A percentile compares a stretch with the other conserved stretches of the same genome.
phyloP scores from a whole-genome alignment of 2,113 vertebrate species.

The Rattus rattus region DNA sequence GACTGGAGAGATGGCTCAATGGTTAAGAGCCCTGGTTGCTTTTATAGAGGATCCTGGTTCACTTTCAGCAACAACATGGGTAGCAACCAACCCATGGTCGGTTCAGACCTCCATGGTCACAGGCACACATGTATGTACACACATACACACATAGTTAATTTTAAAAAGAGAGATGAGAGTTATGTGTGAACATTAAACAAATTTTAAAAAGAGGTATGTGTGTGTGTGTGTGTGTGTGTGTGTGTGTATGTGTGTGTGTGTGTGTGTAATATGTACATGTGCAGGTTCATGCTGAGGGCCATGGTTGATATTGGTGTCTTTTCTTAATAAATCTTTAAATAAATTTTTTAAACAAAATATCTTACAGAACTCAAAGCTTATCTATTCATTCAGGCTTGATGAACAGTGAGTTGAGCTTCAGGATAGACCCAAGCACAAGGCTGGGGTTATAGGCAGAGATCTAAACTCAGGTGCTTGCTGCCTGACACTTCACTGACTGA shows the following conservation, averaged over 20 bases:
- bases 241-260: no score
- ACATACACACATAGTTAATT: neutral
- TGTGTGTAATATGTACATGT: neutral
- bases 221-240: neutral
- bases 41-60: neutral
- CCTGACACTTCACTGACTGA: no score
- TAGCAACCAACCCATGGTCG: neutral
- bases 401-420: neutral
- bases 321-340: neutral
- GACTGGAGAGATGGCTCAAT: neutral
- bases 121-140: neutral
- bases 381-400: neutral
- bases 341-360: neutral
- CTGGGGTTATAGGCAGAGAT: neutral
- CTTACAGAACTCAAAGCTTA: no score
- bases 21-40: neutral
- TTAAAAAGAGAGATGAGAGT: neutral
- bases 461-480: neutral
- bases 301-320: neutral
- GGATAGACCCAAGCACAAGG: neutral
- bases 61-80: neutral
- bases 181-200: neutral
- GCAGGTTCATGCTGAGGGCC: neutral
- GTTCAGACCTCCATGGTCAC: neutral
- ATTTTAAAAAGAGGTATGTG: neutral